phyloP scores from a whole-genome alignment of 2,888 invertebrate genomes.

The Andrena dorsata region DNA sequence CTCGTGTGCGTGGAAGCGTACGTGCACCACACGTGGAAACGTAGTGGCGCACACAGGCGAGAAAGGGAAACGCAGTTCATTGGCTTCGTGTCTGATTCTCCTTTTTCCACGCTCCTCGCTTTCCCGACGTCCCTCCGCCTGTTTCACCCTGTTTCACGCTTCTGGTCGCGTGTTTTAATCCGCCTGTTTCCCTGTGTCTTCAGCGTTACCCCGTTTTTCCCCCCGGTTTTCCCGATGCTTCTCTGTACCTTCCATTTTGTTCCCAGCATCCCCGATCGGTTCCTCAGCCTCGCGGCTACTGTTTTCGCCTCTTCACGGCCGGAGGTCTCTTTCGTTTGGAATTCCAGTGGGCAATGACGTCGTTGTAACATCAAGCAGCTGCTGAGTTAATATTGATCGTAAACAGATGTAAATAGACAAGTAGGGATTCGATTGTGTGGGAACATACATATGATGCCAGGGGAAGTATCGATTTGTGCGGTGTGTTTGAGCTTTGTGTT shows the following conservation, averaged over 20 bases:
- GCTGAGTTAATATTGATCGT: constrained; percentile 10
- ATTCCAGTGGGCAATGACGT: neutral
- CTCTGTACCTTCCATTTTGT: neutral
- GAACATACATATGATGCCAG: no score
- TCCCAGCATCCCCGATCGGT: no score
- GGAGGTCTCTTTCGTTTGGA: no score
- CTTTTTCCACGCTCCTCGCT: constrained; percentile 6
- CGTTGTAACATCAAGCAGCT: constrained; percentile 6
- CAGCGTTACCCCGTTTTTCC: neutral
- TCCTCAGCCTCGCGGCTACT: no score
- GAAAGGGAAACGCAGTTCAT: constrained; percentile 25
- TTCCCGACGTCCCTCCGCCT: neutral
- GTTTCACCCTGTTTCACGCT: constrained; percentile 4
- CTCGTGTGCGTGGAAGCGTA: neutral
- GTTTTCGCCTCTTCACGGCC: neutral
- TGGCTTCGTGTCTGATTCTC: constrained; percentile 18
- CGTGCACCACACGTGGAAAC: constrained; percentile 3
- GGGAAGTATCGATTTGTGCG: no score
- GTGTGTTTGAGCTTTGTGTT: neutral
- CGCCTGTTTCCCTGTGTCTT: constrained; percentile 4
- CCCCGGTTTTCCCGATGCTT: neutral
- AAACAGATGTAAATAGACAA: constrained; percentile 3
- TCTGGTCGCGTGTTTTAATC: constrained; percentile 4
- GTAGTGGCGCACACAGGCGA: neutral
- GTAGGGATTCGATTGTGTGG: neutral